Evolutionary conservation across 2,797 vertebrate genomes (phyloP), one percentile per base, ranked within the genome.

Genomic region (Chrysocyon brachyurus): DNA sequence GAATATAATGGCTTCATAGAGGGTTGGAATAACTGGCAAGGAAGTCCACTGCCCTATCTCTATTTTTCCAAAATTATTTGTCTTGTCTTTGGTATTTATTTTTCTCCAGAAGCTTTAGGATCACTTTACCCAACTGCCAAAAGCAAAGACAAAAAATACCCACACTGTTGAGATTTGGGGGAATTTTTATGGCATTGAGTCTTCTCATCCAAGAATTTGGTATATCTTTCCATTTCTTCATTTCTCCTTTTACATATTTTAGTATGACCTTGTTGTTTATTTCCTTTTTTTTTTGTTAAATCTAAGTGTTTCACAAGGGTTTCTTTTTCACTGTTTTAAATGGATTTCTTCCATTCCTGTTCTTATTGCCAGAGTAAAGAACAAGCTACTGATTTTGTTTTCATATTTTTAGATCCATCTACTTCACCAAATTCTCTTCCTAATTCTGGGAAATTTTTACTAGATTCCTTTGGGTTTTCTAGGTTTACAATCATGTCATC

Each of bases 391-490:
- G 52, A 56, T 79, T 57, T 94, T 85, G 87, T 77, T 68, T 22
- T 57, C 33, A 86, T 92, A 78, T 59, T 90, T 91, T 90, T 95
- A 24, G 14, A 79, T 87, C 22, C 16, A 28, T 59, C 22, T 79
- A 49, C 6, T 28, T 88, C 89, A 57, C 46, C 78, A 87, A 92
- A 75, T 68, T 92, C 54, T 92, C 31, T 57, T 36, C 14, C 56
- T 86, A 84, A 87, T 79, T 84, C 63, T 26, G 72, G 46, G 64
- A 94, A n/a, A 70, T 49, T 94, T 92, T 75, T 72, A 86, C 68
- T n/a, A 93, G 24, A 63, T 85, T 93, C 79, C 79, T 95, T 94
- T 75, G 63, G 52, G 87, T 68, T 97, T 96, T 93, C 78, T 91
- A 96, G 61, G 17, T 79, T 96, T 87, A 87, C 46, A 82, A 3